These are phyloP conservation scores for Eristalis intricaria DNA, from an alignment of 2,888 invertebrate genomes.

Conservation along the genomic window DNA sequence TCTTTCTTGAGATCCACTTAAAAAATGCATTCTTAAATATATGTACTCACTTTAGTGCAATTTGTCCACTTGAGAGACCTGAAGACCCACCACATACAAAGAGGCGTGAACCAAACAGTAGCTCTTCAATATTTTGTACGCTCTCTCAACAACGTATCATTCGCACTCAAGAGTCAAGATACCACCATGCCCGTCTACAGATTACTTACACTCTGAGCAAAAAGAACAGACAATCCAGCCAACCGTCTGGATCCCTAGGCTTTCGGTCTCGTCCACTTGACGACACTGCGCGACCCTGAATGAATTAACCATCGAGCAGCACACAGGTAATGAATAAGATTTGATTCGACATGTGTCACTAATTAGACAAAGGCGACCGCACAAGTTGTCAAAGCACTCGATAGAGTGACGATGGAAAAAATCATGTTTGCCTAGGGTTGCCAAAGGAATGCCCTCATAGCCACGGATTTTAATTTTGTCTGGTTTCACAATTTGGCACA, in stretches of 20 bases:
- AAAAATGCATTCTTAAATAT: neutral
- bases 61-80: conserved; percentile 51
- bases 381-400: conserved; percentile 58
- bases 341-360: conserved; percentile 70
- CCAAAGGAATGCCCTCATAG: neutral
- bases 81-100: conserved; percentile 46
- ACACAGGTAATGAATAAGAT: conserved; percentile 61
- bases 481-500: neutral
- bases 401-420: neutral
- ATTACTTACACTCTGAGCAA: conserved; percentile 13
- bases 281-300: conserved; percentile 51
- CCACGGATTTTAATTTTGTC: neutral
- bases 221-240: neutral
- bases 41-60: conserved; percentile 30
- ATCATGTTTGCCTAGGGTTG: neutral
- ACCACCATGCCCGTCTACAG: conserved; percentile 24
- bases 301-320: conserved; percentile 61
- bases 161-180: conserved; percentile 65
- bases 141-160: conserved; percentile 19
- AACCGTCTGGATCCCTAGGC: conserved; percentile 29
- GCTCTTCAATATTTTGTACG: conserved; percentile 28
- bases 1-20: neutral
- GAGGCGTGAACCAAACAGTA: conserved; percentile 49
- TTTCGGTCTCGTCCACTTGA: conserved; percentile 66
- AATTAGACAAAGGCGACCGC: conserved; percentile 70